These are phyloP conservation scores for Monodelphis domestica DNA, from an alignment of 2,797 vertebrate genomes.

Conservation along the genomic window DNA sequence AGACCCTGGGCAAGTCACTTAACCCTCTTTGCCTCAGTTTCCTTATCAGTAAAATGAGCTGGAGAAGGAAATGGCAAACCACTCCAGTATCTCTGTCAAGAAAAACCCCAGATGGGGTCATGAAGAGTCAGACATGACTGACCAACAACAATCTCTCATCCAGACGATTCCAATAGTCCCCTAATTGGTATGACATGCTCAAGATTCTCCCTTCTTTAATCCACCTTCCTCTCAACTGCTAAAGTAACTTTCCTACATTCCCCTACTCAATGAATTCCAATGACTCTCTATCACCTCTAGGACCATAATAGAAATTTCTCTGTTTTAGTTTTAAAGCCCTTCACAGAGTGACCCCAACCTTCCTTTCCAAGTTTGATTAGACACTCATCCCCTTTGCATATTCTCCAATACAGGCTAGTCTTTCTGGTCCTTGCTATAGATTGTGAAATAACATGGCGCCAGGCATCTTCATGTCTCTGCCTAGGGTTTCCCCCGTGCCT, in stretches of 20 bases:
- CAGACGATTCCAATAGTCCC: neutral
- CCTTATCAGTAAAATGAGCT: no score
- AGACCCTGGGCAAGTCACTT: no score
- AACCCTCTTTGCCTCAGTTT: no score
- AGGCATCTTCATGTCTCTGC: neutral
- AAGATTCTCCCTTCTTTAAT: neutral
- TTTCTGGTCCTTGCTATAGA: neutral
- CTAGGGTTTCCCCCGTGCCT: neutral
- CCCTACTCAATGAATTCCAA: neutral
- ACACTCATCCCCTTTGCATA: neutral
- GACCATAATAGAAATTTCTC: neutral
- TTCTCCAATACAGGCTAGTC: neutral
- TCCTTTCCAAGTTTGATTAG: neutral
- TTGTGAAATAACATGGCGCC: neutral
- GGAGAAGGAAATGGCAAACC: no score
- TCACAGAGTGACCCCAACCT: neutral
- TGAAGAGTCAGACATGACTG: no score
- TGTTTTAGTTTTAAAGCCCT: neutral
- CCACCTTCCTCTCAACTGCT: neutral
- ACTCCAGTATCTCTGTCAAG: no score
- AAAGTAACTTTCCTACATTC: neutral
- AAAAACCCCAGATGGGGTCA: no score
- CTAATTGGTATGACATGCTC: neutral
- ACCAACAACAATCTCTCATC: no score
- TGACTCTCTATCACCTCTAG: neutral